Conservation (phyloP, 64 coral and sea anemone species). For the Porites lutea region DNA sequence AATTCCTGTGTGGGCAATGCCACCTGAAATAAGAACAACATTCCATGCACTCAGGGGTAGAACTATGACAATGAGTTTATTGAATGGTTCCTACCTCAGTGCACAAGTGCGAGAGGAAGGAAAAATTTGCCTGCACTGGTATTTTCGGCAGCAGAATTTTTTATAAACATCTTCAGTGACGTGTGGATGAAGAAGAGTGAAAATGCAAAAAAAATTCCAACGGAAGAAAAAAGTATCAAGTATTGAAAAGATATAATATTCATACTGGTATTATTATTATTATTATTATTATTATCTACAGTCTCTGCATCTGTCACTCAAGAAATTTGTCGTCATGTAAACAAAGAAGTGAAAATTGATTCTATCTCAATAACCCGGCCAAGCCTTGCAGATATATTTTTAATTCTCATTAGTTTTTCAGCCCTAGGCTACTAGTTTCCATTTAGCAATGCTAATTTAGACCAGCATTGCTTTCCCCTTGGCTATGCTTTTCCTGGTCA, state of each 20-base stretch:
- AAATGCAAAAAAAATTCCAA: too few relatives aligned
- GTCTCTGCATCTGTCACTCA: too few relatives aligned
- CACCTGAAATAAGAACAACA: too few relatives aligned
- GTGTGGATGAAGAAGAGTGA: background rate
- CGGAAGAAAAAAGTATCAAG: constrained; percentile 24
- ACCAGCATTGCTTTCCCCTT: background rate
- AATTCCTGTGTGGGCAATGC: too few relatives aligned
- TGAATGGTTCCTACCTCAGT: background rate
- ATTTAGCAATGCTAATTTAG: background rate
- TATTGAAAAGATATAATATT: background rate
- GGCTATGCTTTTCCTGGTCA: constrained; percentile 1
- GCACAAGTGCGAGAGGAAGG: background rate
- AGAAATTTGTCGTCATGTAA: too few relatives aligned
- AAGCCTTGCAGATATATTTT: background rate
- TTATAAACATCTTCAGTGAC: background rate
- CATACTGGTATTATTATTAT: too few relatives aligned
- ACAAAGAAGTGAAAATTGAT: too few relatives aligned
- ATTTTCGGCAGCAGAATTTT: constrained; percentile 9
- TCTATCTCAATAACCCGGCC: too few relatives aligned
- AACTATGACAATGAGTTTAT: too few relatives aligned
- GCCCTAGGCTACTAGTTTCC: background rate
- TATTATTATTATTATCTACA: too few relatives aligned
- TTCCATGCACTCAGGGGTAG: too few relatives aligned
- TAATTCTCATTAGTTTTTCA: background rate
- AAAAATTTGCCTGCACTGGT: background rate